Base-by-base conservation (phyloP, 2,113 vertebrate species). In the Hyperoodon ampullatus region DNA sequence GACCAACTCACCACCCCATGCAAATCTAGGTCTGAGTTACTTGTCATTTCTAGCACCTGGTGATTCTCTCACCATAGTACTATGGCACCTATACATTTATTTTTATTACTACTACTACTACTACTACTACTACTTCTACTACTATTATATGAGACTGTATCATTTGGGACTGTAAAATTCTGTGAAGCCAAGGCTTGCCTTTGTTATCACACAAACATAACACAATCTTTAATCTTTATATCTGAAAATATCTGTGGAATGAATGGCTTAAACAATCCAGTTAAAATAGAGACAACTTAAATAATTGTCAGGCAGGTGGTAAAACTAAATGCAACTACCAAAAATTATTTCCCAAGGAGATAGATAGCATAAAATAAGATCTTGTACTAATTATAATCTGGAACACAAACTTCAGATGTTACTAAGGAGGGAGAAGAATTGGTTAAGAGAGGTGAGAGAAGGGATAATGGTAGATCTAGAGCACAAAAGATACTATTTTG, bases 41-140 rank as follows among this genome's bases (percentile, higher is more conserved):
- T 16, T 33, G 13, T 33, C 58, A 6, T 26, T 58, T 39, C 60
- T 39, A 39, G 50, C 70, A 58, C 33, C 39, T 28, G 3, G 21
- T 15, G 33, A 18, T 30, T 4, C 24, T 28, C 24, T 47, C 39
- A 12, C 8, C 26, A 0, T 0, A 10, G 28, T 11, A 35, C 63
- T 12, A 0, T 1, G 44, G 23, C 28, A 35, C 42, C 68, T 77
- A 42, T 15, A 19, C 58, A 23, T 53, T 50, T 53, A 11, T 55
- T 35, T n/a, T 10, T 9, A 47, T 11, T n/a, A 12, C 4, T 11
- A 11, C 2, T 47, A 6, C 10, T 6, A 1, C 3, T 6, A 53
- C 50, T 19, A 3, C 3, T 63, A 30, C 11, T 30, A 30, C 4
- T 11, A 11, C 2, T 47, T 39, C 10, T 6, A 1, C 3, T 6